Percentiles rank a stretch among this genome's conserved stretches.
Conservation (phyloP, 2,797 vertebrate species). For the Luscinia megarhynchos region DNA sequence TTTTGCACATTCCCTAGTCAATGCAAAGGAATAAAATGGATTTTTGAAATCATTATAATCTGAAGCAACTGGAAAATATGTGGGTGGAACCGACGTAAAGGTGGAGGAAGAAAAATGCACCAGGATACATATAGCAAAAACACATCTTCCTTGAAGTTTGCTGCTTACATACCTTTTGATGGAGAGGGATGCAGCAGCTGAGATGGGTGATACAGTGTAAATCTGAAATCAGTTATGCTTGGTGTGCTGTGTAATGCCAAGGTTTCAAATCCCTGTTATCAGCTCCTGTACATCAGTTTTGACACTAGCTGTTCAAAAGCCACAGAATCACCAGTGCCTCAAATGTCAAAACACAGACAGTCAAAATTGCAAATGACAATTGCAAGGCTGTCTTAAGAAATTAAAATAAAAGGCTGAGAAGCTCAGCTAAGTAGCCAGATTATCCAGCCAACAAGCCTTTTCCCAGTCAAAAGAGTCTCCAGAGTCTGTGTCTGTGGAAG, state of each 20-base stretch:
- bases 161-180: neutral
- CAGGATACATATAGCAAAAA: neutral
- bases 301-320: neutral
- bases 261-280: neutral
- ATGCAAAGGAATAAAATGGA: slow-evolving; percentile 20
- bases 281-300: neutral
- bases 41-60: neutral
- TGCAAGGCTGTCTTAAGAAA: neutral
- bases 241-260: neutral
- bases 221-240: neutral
- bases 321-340: neutral
- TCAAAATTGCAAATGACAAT: neutral
- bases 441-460: neutral
- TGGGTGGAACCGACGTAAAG: neutral
- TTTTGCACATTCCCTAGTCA: neutral
- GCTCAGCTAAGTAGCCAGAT: neutral
- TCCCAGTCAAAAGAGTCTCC: neutral
- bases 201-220: neutral
- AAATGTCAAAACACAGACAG: neutral
- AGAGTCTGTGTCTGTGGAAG: neutral
- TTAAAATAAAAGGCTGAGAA: neutral
- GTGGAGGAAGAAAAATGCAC: neutral
- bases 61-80: neutral
- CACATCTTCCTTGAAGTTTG: neutral
- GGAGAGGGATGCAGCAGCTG: neutral